Percentiles rank a stretch among this genome's conserved stretches.
Evolutionary conservation across 2,797 vertebrate genomes (phyloP).

Genomic region (Tenualosa ilisha): DNA sequence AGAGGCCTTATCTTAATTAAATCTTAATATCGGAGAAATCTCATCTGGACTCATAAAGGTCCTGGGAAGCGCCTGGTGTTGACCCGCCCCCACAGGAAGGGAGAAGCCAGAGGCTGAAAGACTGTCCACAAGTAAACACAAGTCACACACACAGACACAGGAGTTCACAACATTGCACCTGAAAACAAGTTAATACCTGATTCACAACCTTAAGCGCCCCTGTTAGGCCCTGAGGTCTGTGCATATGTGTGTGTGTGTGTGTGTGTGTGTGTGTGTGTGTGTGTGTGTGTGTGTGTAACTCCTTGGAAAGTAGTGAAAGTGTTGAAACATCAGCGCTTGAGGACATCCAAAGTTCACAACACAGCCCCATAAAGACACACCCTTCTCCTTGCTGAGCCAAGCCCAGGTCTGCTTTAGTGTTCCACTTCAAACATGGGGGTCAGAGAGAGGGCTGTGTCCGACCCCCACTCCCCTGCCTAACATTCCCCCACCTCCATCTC

Average conservation of each 20-base stretch:
- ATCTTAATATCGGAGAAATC: constrained; percentile 55
- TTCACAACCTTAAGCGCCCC: neutral
- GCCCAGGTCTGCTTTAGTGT: neutral
- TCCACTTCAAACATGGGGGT: neutral
- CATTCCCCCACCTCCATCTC: neutral
- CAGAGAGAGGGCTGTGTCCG: neutral
- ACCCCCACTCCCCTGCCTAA: neutral
- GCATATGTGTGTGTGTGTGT: constrained; percentile 12
- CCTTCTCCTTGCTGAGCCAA: neutral
- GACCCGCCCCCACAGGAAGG: neutral
- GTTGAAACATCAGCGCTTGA: neutral
- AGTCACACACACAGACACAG: neutral
- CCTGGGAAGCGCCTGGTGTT: neutral
- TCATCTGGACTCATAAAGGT: constrained; percentile 33
- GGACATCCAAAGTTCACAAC: constrained; percentile 6
- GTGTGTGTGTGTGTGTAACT: neutral
- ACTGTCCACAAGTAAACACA: neutral
- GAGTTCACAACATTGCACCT: neutral
- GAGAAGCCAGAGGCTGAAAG: neutral
- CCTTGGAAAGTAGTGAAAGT: neutral
- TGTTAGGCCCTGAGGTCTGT: constrained; percentile 17
- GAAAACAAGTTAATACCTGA: neutral
- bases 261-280: constrained; percentile 1
- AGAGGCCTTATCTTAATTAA: constrained; percentile 55
- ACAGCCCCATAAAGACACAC: neutral